Evolutionary conservation across 92 coral and sea anemone genomes (phyloP), one percentile per base, ranked within the genome.

Genomic region (Phymanthus crucifer): DNA sequence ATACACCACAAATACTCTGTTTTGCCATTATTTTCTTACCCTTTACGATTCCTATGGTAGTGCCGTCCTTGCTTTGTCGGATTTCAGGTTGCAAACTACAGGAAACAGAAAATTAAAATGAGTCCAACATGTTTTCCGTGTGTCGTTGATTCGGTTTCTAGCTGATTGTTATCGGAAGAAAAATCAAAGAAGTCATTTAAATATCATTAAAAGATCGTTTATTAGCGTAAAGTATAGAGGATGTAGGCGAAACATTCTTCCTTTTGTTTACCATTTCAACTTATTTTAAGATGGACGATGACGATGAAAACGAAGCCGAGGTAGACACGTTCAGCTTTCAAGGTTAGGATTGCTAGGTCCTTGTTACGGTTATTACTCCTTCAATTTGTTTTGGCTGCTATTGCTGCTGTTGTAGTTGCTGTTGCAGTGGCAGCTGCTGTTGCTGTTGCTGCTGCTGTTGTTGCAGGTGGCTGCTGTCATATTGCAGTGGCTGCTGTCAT

Each of bases 271-370:
- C 3, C 46, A 4, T 32, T 52, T 37, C 3, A 9, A 19, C 9
- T 2, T 21, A 5, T 72, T 72, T 35, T 46, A 36, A 90, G 94
- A 90, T 90, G 89, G 91, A 81, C 46, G 94, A 84, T 76, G 94
- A 82, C 11, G 81, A 54, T 7, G 91, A 87, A 32, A 83, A 66
- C 50, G 77, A 78, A 14, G 40, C 75, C 6, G 80, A 64, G 19
- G 38, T 4, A 61, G 46, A 90, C 10, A 87, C 83, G 68, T 84
- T 90, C 36, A 87, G 83, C 65, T 90, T 90, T 72, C 91, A 84
- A 81, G 94, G 94, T 87, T 76, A 77, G 89, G 11, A 38, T 27
- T 2, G 11, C 21, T n/a, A n/a, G n/a, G n/a, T n/a, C n/a, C n/a
- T n/a, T n/a, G n/a, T n/a, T n/a, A n/a, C n/a, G n/a, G n/a, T n/a